Base-by-base conservation (phyloP, 2,113 vertebrate genomes). In the Platichthys flesus region DNA sequence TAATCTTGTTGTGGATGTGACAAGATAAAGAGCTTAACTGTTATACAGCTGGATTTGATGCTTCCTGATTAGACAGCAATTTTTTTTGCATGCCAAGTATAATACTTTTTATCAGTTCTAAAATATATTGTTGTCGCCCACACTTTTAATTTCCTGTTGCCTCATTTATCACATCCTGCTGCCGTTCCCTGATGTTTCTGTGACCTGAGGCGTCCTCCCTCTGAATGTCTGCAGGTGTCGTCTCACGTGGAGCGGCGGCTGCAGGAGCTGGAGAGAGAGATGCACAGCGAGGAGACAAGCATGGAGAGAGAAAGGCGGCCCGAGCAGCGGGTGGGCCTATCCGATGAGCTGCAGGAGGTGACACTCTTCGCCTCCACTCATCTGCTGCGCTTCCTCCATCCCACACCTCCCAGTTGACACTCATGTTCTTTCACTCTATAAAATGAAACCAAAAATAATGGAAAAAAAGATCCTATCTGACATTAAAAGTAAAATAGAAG, bases 191-290 rank as follows among this genome's bases (percentile, higher is more conserved):
- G 58, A 58, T 73, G 71, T 78, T 78, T 69, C 63, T 45, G 20
- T 85, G 81, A 86, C 74, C 67, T 1, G n/a, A 72, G 51, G 55
- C 26, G 10, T 69, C 42, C 57, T 40, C 64, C 16, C 7, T 76
- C 65, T 89, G n/a, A 4, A 24, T 63, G 40, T 79, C 64, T 87
- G 66, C 80, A 98, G 97, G 95, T 94, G 68, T 94, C 96, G 0
- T 94, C 96, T 65, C 95, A 94, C 0, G 96, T 98, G 66, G 96
- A 98, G 88, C 93, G 89, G 51, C 95, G 96, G 72, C 95, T 99
- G 79, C 95, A 96, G 79, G 95, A 97, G 81, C 93, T 98, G 70
- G 96, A 98, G 75, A 93, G 91, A 82, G 96, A 96, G 85, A 95
- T 96, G 93, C 92, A 77, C 58, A 56, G 87, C 0, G 96, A 96